Evolutionary conservation across 2,113 vertebrate genomes (phyloP).

Genomic region (Amia ocellicauda): DNA sequence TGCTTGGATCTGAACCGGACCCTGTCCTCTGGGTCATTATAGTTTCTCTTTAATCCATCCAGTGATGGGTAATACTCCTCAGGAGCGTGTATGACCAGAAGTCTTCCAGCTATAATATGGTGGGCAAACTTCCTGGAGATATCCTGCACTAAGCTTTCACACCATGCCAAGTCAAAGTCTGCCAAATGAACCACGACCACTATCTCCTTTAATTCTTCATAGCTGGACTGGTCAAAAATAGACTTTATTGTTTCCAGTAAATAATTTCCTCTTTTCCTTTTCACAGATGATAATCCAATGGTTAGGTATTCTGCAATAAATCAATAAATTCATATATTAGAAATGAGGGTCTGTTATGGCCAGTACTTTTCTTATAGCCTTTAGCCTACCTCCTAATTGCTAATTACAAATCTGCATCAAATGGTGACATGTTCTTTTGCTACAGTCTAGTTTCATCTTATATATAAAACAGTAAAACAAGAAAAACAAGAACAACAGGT

Average conservation of each 20-base stretch:
- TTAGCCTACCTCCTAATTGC: too few relatives aligned
- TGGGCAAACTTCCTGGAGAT: constrained; percentile 95
- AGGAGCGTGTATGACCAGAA: constrained; percentile 92
- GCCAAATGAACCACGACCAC: constrained; percentile 91
- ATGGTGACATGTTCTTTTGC: too few relatives aligned
- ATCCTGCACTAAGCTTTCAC: constrained; percentile 85
- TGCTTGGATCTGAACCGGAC: constrained; percentile 97
- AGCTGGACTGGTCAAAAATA: constrained; percentile 94
- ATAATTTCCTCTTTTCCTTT: constrained; percentile 91
- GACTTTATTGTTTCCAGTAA: constrained; percentile 95
- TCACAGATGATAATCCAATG: constrained; percentile 92
- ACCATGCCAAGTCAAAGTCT: constrained; percentile 89
- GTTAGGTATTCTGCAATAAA: constrained; percentile 84
- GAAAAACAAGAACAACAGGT: too few relatives aligned
- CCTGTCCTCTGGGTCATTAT: constrained; percentile 92
- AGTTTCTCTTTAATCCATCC: constrained; percentile 94
- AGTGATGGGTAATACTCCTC: constrained; percentile 89
- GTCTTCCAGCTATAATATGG: constrained; percentile 90
- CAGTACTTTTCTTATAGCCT: too few relatives aligned
- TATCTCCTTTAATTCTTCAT: constrained; percentile 94
- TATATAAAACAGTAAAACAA: too few relatives aligned
- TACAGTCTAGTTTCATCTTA: too few relatives aligned
- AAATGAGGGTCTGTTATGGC: too few relatives aligned
- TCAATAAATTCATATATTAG: too few relatives aligned
- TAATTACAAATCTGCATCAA: too few relatives aligned